Base-by-base conservation (phyloP, 2,888 invertebrate species). In the Phengaris alcon region DNA sequence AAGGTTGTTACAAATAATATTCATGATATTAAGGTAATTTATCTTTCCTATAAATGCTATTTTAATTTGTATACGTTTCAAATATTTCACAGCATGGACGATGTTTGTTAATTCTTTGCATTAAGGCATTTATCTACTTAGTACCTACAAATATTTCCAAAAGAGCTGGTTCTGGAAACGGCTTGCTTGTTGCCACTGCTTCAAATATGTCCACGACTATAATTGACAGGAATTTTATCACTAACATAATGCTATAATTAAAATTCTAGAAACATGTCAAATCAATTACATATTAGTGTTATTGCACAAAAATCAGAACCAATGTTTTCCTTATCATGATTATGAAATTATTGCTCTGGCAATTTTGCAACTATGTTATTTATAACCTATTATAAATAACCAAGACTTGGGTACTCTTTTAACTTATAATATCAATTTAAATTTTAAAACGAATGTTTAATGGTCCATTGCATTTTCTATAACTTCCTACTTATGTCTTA, bases 401-500 rank as follows among this genome's bases (percentile, higher is more conserved):
- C 57, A 57, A 57, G 57, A 13, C 15, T 57, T 15, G 4, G 35
- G 35, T 35, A 35, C 35, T 35, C 35, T 35, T 57, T 57, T 57
- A n/a, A 57, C 57, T 57, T 57, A 7, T 57, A 15, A 57, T 57
- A 76, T 70, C 6, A 8, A 55, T 12, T 12, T 12, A 12, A 55
- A 55, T 22, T 10, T 3, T 22, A 68, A 68, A 68, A 12, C 12
- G 22, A 68, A 68, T 44, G n/a, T 44, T 68, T 13, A 68, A 68
- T 68, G 13, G 68, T 13, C 44, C 46, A 46, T 68, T 68, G n/a
- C 46, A 13, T 46, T 68, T 46, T n/a, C 44, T 68, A 13, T 68
- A 13, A 68, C 68, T 68, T 68, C 68, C 44, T 68, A 44, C 44
- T 68, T 6, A 44, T 68, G 68, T 68, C 3, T 59, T 59, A 59